These are phyloP conservation scores for human DNA, from an alignment of 2,113 vertebrate genomes.

Conservation along the genomic window GRCh38 chr6:97552501-97553000, in stretches of 20 bases:
- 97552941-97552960: not conserved
- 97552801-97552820: not conserved
- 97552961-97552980: not conserved
- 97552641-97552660: not conserved
- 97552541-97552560: not conserved
- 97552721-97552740: not conserved
- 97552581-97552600: not conserved
- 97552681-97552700: not conserved
- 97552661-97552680: not conserved
- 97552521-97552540: not conserved
- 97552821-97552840: not conserved
- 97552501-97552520: not conserved
- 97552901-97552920: not conserved
- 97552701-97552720: not conserved
- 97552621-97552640: not conserved
- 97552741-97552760: not conserved
- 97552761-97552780: not conserved
- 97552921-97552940: not conserved
- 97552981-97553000: constrained; percentile 10
- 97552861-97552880: not conserved
- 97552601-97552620: not conserved
- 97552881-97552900: constrained; percentile 37
- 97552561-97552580: not conserved
- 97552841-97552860: constrained; percentile 14
- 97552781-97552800: not conserved